Base-by-base conservation (phyloP, 1,140 invertebrate genomes). In the Tetramorium parvispinum region DNA sequence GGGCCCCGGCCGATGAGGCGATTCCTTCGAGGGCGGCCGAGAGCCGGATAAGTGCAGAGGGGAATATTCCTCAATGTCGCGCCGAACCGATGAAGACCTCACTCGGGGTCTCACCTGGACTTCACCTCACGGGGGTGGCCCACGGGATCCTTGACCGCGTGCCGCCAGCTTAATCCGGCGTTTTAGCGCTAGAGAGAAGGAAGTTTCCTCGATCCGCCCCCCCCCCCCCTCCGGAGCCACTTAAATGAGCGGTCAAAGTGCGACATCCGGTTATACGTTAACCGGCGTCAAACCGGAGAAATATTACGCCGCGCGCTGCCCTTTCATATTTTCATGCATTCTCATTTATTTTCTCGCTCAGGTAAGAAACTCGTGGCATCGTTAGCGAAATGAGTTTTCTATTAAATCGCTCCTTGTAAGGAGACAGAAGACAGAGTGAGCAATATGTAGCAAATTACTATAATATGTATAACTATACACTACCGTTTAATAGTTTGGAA, bases 31-130 rank as follows among this genome's bases (percentile, higher is more conserved):
- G 61, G 65, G 8, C 75, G 71, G 75, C 68, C 63, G 27, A 21
- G 40, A 4, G 32, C 32, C 3, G 53, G 85, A 91, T 87, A 86
- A 83, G 88, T 89, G 85, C 85, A 88, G 88, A 85, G 90, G 87
- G 77, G 88, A 89, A 88, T 91, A 91, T 91, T 21, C 88, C 90
- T 91, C 90, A 91, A 91, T 91, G 90, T 91, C 90, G 90, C 90
- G 70, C 73, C 81, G 76, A 57, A 71, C 63, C 85, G 82, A 91
- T 91, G 90, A 91, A 91, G 90, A 91, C 90, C 86, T 91, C 90
- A 91, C 70, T 32, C 27, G 61, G 32, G 32, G 43, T 13, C 57
- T 77, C 75, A 77, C 75, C 63, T 53, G 46, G 53, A 43, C 68
- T 13, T 83, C 79, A 83, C 13, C 79, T 73, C 79, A 82, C 68